These are phyloP conservation scores for Diadophis punctatus DNA, from an alignment of 2,113 vertebrate genomes.

Conservation along the genomic window DNA sequence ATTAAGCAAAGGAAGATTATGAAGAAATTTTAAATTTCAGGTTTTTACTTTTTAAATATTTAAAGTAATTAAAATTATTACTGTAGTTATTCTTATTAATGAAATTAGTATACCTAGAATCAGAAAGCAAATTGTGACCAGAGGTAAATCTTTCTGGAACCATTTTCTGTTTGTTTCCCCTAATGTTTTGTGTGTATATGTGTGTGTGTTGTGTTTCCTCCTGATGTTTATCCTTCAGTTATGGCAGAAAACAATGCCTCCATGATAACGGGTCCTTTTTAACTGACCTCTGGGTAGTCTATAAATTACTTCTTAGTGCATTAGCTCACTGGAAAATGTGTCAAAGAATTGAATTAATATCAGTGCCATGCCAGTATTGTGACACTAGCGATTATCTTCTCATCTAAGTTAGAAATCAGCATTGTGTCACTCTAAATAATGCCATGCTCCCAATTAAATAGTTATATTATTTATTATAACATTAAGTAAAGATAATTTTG, in stretches of 20 bases:
- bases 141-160: background rate
- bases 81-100: background rate
- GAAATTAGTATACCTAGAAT: background rate
- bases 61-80: background rate
- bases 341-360: background rate
- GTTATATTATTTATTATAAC: background rate
- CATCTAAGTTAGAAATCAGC: background rate
- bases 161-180: rapidly evolving
- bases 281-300: background rate
- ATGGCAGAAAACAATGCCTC: background rate
- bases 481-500: background rate
- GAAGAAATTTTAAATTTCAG: background rate
- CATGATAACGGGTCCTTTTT: background rate
- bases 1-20: background rate
- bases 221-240: background rate
- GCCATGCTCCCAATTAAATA: background rate
- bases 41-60: background rate
- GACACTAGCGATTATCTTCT: background rate
- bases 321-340: background rate
- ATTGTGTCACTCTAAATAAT: background rate
- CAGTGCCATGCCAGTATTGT: background rate
- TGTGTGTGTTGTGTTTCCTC: background rate
- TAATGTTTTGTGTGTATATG: background rate
- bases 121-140: background rate
- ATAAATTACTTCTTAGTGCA: background rate